phyloP scores from a whole-genome alignment of 2,113 vertebrate species.

The Pseudonaja textilis region DNA sequence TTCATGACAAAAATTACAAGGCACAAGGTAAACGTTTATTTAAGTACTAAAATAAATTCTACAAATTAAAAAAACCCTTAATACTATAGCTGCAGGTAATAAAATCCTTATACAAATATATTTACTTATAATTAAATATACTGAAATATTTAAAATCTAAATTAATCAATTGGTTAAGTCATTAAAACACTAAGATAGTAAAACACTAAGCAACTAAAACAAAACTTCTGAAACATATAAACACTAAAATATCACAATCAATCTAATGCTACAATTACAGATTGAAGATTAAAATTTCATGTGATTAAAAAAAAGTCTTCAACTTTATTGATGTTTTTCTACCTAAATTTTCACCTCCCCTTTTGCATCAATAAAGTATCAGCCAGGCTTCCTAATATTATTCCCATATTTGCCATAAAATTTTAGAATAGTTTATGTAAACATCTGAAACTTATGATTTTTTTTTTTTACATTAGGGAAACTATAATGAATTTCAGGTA shows the following conservation, averaged over 20 bases:
- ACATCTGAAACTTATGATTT: background rate
- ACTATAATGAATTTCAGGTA: background rate
- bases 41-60: background rate
- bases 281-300: background rate
- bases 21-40: background rate
- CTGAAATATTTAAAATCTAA: background rate
- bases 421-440: background rate
- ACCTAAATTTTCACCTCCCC: background rate
- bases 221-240: background rate
- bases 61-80: background rate
- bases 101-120: background rate
- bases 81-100: background rate
- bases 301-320: background rate
- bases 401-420: background rate
- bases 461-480: background rate
- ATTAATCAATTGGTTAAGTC: background rate
- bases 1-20: background rate
- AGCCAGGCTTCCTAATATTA: background rate
- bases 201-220: background rate
- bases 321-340: background rate
- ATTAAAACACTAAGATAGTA: background rate
- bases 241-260: background rate
- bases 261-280: background rate
- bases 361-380: background rate
- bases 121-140: background rate